Evolutionary conservation across 2,888 invertebrate species (phyloP).

Genomic region (Drosophila longiperda): DNA sequence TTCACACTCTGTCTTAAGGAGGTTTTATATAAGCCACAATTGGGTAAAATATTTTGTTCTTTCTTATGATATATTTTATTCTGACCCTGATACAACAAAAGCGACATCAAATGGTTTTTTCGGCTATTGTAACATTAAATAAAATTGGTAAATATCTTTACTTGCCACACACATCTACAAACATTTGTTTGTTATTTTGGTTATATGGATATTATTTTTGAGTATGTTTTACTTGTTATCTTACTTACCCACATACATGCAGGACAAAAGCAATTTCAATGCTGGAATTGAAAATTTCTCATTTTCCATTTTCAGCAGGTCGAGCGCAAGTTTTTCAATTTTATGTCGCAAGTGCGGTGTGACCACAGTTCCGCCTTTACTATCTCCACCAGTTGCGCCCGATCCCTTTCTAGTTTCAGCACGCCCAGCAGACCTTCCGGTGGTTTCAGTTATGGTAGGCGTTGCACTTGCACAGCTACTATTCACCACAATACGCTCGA

Average conservation of each 20-base stretch:
- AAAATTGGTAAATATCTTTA: conserved; percentile 65
- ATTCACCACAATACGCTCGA: conserved; percentile 89
- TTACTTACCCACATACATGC: conserved; percentile 90
- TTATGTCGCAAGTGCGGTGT: conserved; percentile 87
- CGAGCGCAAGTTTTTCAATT: conserved; percentile 89
- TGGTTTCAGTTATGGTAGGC: conserved; percentile 25
- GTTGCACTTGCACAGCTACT: conserved; percentile 47
- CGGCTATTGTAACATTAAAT: conserved; percentile 57
- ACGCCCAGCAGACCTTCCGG: conserved; percentile 40
- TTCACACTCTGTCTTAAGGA: neutral
- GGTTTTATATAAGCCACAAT: neutral
- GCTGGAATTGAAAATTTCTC: conserved; percentile 90
- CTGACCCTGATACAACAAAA: conserved; percentile 1
- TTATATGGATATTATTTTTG: conserved; percentile 30
- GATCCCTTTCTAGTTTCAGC: conserved; percentile 11
- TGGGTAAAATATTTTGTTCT: neutral
- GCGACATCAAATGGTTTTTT: neutral
- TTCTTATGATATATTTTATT: neutral
- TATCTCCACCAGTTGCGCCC: conserved; percentile 18
- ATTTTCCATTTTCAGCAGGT: conserved; percentile 89
- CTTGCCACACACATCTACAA: conserved; percentile 17
- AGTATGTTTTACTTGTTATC: conserved; percentile 17
- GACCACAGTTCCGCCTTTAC: conserved; percentile 79
- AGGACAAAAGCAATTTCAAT: conserved; percentile 90
- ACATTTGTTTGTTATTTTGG: conserved; percentile 27